These are phyloP conservation scores for Smithornis capensis DNA, from an alignment of 2,113 vertebrate species.

Conservation along the genomic window DNA sequence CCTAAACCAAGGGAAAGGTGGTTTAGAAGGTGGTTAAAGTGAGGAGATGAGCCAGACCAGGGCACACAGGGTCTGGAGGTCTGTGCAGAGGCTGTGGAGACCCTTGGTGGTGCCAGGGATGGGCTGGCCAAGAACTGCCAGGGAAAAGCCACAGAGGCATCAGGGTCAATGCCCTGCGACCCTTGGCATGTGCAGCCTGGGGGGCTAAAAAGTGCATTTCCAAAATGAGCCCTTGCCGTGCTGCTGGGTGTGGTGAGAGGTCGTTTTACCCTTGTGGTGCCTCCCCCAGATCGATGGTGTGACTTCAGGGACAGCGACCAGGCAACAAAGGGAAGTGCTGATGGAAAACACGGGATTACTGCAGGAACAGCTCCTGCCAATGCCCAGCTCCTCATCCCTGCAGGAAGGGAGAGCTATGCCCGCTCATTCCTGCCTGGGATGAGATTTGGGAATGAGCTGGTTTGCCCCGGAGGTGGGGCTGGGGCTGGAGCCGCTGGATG, in stretches of 20 bases:
- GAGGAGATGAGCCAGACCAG: fast-evolving
- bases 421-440: fast-evolving
- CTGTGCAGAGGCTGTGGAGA: background rate
- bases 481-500: background rate
- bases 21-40: background rate
- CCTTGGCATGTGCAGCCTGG: background rate
- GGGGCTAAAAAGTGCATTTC: background rate
- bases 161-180: background rate
- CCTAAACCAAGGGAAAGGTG: background rate
- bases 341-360: fast-evolving
- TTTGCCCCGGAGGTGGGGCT: background rate
- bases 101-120: background rate
- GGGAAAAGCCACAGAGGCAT: background rate
- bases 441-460: fast-evolving
- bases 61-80: background rate
- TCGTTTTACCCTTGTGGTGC: background rate
- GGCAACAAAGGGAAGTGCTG: fast-evolving
- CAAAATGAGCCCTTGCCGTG: background rate
- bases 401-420: fast-evolving
- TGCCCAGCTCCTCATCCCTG: background rate
- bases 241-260: background rate
- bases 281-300: fast-evolving
- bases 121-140: background rate
- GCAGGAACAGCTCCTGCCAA: fast-evolving
- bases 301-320: background rate